These are phyloP conservation scores for Eupithecia pulchellata DNA, from an alignment of 2,888 invertebrate species.

Conservation along the genomic window DNA sequence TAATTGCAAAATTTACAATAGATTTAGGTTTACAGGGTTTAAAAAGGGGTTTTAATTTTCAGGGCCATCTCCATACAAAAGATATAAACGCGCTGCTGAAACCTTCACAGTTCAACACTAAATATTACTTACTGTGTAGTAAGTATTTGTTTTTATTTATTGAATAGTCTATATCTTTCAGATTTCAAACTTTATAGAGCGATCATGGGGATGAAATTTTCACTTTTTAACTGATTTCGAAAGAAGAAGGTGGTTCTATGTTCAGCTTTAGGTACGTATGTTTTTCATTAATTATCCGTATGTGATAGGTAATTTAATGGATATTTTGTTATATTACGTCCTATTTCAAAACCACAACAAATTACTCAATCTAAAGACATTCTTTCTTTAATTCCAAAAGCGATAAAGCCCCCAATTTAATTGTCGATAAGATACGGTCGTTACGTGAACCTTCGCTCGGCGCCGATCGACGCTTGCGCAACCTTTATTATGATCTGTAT, in stretches of 20 bases:
- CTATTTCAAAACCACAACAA: neutral
- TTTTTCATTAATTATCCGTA: neutral
- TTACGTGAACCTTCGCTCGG: conserved; percentile 1
- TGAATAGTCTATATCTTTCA: too few relatives aligned
- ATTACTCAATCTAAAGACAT: neutral
- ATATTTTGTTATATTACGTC: neutral
- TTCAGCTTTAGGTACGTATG: too few relatives aligned
- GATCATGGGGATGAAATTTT: too few relatives aligned
- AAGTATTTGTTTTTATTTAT: too few relatives aligned
- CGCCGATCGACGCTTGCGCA: neutral
- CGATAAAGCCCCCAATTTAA: neutral
- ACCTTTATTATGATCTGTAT: neutral
- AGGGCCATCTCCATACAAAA: neutral
- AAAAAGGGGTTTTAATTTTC: too few relatives aligned
- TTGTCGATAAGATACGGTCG: conserved; percentile 9
- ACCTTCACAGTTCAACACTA: too few relatives aligned
- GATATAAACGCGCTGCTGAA: neutral
- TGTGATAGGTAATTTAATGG: neutral
- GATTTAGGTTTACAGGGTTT: too few relatives aligned
- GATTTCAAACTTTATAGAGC: too few relatives aligned
- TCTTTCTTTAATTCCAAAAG: neutral
- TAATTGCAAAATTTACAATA: too few relatives aligned
- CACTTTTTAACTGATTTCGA: too few relatives aligned
- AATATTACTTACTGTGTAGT: too few relatives aligned
- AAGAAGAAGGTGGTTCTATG: too few relatives aligned